Conservation (phyloP, 1,140 invertebrate species). For the Thaumetopoea pityocampa region DNA sequence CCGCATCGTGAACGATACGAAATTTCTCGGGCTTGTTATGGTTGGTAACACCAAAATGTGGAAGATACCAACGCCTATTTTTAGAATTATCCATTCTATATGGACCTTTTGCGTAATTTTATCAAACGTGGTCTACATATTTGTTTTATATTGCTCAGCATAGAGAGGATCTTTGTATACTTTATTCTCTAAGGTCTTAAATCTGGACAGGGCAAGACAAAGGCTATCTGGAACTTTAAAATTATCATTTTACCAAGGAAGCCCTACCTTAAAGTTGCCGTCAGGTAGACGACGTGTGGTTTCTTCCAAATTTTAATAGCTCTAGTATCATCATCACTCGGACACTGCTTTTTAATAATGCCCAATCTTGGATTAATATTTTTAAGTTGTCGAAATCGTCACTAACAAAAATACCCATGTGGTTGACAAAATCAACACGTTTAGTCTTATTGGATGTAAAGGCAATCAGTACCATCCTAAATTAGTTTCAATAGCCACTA, state of each 20-base stretch:
- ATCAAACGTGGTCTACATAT: neutral
- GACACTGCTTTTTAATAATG: neutral
- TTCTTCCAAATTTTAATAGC: conserved; percentile 4
- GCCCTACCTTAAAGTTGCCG: neutral
- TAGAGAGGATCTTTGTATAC: neutral
- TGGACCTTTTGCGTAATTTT: no score
- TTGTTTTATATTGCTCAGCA: neutral
- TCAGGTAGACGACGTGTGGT: neutral
- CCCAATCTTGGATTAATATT: neutral
- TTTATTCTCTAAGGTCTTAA: neutral
- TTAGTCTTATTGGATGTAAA: neutral
- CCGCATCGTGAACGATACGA: no score
- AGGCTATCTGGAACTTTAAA: conserved; percentile 1
- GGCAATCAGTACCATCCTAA: conserved; percentile 9
- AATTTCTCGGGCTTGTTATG: no score
- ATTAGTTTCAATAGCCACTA: conserved; percentile 2
- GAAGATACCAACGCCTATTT: no score
- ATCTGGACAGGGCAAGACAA: neutral
- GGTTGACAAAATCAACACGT: conserved; percentile 2
- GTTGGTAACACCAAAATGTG: no score
- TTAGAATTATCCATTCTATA: no score
- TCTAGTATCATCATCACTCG: neutral
- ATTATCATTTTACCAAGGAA: neutral
- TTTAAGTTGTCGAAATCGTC: conserved; percentile 1
- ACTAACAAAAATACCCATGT: neutral